Base-by-base conservation (phyloP, 2,888 invertebrate genomes). In the Chromoteleia sp. region DNA sequence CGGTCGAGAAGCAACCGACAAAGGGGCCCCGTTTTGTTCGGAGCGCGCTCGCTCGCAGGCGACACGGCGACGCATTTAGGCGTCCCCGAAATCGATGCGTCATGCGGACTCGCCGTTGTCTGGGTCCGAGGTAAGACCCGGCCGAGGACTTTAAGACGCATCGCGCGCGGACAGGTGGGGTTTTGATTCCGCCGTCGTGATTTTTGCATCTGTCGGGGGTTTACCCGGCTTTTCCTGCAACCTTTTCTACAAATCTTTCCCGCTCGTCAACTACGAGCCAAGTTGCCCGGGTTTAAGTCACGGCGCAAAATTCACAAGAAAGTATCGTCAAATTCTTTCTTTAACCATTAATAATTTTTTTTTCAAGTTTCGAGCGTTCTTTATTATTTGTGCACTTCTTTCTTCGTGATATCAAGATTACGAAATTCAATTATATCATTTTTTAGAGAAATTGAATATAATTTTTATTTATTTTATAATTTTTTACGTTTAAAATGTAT, bases 191-290 rank as follows among this genome's bases (percentile, higher is more conserved):
- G 84, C 78, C 84, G 85, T 79, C 84, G 85, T 82, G 87, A 91
- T 89, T 91, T 90, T 90, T 89, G 91, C 91, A 91, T 91, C 91
- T 91, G 91, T 87, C 89, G 82, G 80, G 85, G 87, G 84, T 89
- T 87, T 87, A 88, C 88, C 86, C 85, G 84, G 85, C 85, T 87
- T 91, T 82, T 89, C 89, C 87, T 33, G 85, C 89, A 90, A 91
- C 86, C 21, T 39, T 25, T 83, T 76, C 85, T 84, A 84, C 79
- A 50, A 80, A 81, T 84, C 83, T 84, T 84, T 77, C 58, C 75
- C 7, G 30, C 41, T 50, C 71, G 71, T 61, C 58, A 58, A 7
- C 12, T n/a, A 36, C 21, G 33, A 8, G 33, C n/a, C n/a, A n/a
- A n/a, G n/a, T n/a, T n/a, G n/a, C n/a, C n/a, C n/a, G n/a, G n/a